These are phyloP conservation scores for Ptilorrhoa leucosticta DNA, from an alignment of 2,113 vertebrate species.

Conservation along the genomic window DNA sequence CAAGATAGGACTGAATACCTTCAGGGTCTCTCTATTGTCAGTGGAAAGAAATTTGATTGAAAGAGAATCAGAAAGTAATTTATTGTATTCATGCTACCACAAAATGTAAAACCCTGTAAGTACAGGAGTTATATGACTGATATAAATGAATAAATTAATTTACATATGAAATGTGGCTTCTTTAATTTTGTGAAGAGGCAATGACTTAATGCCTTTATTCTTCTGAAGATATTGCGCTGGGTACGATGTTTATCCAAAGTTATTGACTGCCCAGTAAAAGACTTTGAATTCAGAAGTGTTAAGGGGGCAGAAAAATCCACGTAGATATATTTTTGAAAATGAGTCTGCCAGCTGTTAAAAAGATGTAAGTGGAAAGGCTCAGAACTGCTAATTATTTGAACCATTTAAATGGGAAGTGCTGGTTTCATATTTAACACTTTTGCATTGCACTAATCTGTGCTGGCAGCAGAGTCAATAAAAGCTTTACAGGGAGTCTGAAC, in stretches of 20 bases:
- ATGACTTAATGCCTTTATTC: neutral
- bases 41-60: neutral
- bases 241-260: neutral
- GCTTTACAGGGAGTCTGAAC: neutral
- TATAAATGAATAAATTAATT: neutral
- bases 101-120: neutral
- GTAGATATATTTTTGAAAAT: neutral
- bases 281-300: neutral
- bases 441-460: conserved; percentile 12
- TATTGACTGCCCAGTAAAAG: neutral
- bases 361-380: neutral
- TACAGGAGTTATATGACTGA: neutral
- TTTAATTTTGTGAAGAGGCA: neutral
- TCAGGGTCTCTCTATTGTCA: neutral
- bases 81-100: neutral
- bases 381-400: conserved; percentile 33
- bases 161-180: neutral
- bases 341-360: neutral
- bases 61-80: neutral
- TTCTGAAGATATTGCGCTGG: neutral
- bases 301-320: neutral
- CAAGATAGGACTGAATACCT: neutral
- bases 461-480: conserved; percentile 23
- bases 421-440: conserved; percentile 6
- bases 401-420: conserved; percentile 29